These are phyloP conservation scores for Gerris lacustris DNA, from an alignment of 2,888 invertebrate genomes.

Conservation along the genomic window DNA sequence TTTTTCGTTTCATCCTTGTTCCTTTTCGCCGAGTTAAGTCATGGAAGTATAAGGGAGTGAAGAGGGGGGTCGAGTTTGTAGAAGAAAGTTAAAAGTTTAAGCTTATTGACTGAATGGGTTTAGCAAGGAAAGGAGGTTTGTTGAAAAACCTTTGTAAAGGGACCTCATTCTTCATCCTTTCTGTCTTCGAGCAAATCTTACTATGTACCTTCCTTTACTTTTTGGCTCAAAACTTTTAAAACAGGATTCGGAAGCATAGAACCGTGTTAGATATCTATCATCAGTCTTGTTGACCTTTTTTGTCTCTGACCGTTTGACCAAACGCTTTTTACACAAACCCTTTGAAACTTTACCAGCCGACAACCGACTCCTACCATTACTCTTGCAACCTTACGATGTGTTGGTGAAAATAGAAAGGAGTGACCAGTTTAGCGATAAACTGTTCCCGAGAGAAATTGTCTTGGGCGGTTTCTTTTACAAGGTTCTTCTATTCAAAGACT, in stretches of 20 bases:
- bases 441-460: neutral
- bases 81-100: conserved; percentile 3
- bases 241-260: neutral
- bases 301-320: too few relatives aligned
- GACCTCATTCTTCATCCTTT: neutral
- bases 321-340: too few relatives aligned
- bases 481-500: neutral
- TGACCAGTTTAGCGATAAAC: neutral
- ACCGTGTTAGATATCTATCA: neutral
- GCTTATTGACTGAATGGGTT: conserved; percentile 5
- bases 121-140: neutral
- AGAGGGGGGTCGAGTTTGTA: neutral
- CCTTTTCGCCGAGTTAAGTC: too few relatives aligned
- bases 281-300: neutral
- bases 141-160: neutral
- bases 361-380: too few relatives aligned
- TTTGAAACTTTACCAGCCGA: too few relatives aligned
- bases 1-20: too few relatives aligned
- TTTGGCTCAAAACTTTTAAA: neutral
- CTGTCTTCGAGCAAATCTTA: neutral
- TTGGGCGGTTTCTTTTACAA: neutral
- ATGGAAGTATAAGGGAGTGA: neutral
- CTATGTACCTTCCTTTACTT: neutral
- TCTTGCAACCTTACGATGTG: too few relatives aligned
- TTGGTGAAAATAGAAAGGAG: neutral